These are phyloP conservation scores for Capreolus pygargus DNA, from an alignment of 2,113 vertebrate genomes.

Conservation along the genomic window DNA sequence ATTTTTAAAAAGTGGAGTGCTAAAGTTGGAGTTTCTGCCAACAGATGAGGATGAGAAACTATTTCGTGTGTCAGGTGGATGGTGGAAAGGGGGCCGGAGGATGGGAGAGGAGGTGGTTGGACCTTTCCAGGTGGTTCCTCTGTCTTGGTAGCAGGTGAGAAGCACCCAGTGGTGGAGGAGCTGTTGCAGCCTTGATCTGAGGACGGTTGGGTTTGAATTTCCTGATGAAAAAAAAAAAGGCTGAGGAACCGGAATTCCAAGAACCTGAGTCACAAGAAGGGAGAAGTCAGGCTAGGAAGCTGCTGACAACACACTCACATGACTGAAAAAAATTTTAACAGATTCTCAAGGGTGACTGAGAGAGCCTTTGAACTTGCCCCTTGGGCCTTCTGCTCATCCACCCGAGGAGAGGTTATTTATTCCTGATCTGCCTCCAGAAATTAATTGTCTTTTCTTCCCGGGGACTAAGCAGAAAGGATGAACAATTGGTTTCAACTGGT, in stretches of 20 bases:
- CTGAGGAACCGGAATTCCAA: neutral
- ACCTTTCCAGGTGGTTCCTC: fast-evolving
- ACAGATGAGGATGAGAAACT: neutral
- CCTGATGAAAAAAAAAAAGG: neutral
- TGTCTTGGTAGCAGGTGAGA: neutral
- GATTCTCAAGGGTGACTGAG: neutral
- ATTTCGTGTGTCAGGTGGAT: fast-evolving
- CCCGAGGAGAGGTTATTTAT: neutral
- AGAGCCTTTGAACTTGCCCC: neutral
- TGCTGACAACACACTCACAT: neutral
- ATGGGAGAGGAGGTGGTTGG: too few relatives aligned
- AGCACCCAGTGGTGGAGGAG: fast-evolving
- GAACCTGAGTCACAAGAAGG: neutral
- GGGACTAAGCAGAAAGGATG: neutral
- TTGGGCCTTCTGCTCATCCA: too few relatives aligned
- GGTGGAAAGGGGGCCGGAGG: neutral
- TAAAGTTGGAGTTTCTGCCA: neutral
- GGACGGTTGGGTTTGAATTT: neutral
- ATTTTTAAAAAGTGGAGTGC: neutral
- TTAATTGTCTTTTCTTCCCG: neutral
- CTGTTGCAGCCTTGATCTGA: neutral
- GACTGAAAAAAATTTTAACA: neutral
- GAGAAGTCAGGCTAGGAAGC: neutral
- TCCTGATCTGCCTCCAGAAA: neutral
- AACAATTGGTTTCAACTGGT: neutral